phyloP scores from a whole-genome alignment of 2,113 vertebrate species.

The Colius striatus region DNA sequence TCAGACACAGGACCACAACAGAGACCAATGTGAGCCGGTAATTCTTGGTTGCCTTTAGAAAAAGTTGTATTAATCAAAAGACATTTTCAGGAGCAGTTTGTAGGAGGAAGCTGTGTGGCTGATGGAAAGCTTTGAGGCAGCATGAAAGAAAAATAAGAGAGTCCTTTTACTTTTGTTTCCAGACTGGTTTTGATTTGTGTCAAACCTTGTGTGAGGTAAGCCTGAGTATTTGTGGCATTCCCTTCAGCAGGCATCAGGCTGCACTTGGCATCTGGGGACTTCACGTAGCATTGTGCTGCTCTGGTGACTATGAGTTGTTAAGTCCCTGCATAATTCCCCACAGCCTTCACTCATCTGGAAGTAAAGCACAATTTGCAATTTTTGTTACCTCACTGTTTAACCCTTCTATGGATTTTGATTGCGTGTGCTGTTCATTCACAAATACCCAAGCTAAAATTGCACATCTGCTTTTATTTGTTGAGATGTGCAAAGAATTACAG shows the following conservation, averaged over 20 bases:
- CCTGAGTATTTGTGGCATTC: neutral
- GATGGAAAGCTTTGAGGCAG: neutral
- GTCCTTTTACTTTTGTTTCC: neutral
- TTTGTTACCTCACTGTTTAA: slow-evolving; percentile 18
- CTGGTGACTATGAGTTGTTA: neutral
- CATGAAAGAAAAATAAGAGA: neutral
- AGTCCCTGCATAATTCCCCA: neutral
- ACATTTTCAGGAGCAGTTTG: neutral
- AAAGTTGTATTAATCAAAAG: neutral
- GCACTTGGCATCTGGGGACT: neutral
- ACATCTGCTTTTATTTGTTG: neutral
- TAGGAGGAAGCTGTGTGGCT: neutral
- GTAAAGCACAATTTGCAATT: slow-evolving; percentile 37
- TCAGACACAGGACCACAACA: neutral
- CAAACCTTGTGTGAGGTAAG: neutral
- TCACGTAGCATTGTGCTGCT: neutral
- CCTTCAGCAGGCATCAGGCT: neutral
- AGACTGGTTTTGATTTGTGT: neutral
- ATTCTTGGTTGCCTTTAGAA: neutral
- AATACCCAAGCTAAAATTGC: neutral
- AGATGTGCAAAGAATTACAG: neutral
- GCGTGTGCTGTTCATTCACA: neutral
- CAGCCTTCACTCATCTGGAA: slow-evolving; percentile 43
- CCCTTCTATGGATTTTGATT: neutral
- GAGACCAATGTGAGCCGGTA: neutral